These are phyloP conservation scores for Caenorhabditis sp. DNA, from an alignment of 2,888 invertebrate genomes.

Conservation along the genomic window DNA sequence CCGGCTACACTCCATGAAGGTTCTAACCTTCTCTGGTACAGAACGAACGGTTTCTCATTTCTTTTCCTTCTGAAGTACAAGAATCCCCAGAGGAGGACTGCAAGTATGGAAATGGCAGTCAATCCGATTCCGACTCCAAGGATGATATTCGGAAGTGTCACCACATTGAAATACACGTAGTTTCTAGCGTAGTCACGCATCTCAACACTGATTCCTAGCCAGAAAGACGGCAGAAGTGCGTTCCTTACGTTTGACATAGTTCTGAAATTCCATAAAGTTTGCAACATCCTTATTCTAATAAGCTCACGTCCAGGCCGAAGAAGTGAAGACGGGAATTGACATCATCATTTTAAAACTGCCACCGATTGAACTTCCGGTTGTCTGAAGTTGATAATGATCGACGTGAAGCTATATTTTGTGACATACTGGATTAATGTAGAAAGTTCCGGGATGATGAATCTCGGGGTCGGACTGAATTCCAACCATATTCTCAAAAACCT, in stretches of 20 bases:
- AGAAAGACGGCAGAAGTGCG: conserved; percentile 63
- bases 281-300: background rate
- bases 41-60: conserved; percentile 20
- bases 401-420: background rate
- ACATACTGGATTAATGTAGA: conserved; percentile 68
- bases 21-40: conserved; percentile 17
- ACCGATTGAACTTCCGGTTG: conserved; percentile 68
- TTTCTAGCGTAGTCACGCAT: conserved; percentile 63
- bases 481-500: conserved; percentile 51
- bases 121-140: conserved; percentile 63
- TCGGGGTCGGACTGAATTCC: conserved; percentile 62
- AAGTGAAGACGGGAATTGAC: conserved; percentile 64
- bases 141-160: conserved; percentile 58
- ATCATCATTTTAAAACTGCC: conserved; percentile 69
- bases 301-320: conserved; percentile 45
- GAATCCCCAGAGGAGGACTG: conserved; percentile 44
- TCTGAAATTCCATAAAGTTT: conserved; percentile 14
- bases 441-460: conserved; percentile 62
- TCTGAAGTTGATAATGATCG: conserved; percentile 35
- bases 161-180: conserved; percentile 58
- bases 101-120: conserved; percentile 29
- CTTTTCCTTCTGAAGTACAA: conserved; percentile 32
- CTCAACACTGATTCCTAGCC: conserved; percentile 56
- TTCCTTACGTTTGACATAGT: conserved; percentile 49
- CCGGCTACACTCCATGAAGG: conserved; percentile 21